Evolutionary conservation across 2,113 vertebrate genomes (phyloP).

Genomic region (Heptranchias perlo): DNA sequence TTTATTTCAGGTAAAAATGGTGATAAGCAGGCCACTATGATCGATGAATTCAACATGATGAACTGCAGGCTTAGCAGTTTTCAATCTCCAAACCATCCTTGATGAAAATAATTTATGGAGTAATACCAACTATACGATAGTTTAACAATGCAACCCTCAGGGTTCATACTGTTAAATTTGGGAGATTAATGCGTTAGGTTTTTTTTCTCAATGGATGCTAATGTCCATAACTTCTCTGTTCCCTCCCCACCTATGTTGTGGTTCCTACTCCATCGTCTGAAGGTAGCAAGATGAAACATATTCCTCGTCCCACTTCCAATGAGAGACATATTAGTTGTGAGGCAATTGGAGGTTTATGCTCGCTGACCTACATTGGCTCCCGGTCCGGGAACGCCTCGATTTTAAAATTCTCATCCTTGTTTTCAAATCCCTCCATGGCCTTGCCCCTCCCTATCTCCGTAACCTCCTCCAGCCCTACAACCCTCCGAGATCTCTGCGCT

Average conservation of each 20-base stretch:
- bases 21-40: slow-evolving; percentile 46
- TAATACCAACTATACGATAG: slow-evolving; percentile 79
- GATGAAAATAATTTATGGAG: slow-evolving; percentile 81
- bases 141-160: slow-evolving; percentile 78
- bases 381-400: too few species aligned
- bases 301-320: too few species aligned
- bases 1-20: slow-evolving; percentile 38
- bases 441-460: too few species aligned
- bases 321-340: not conserved
- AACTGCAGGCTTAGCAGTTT: slow-evolving; percentile 73
- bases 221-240: not conserved
- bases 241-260: not conserved
- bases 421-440: too few species aligned
- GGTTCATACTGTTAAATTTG: slow-evolving; percentile 64
- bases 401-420: too few species aligned
- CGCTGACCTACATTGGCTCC: too few species aligned
- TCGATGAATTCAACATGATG: slow-evolving; percentile 41
- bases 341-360: not conserved
- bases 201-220: not conserved
- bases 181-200: not conserved
- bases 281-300: not conserved
- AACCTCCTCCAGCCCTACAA: too few species aligned
- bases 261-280: not conserved
- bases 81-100: slow-evolving; percentile 81
- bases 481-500: too few species aligned